Evolutionary conservation across 2,113 vertebrate genomes (phyloP), one percentile per base, ranked within the genome.

Genomic region (Pseudopodoces humilis): DNA sequence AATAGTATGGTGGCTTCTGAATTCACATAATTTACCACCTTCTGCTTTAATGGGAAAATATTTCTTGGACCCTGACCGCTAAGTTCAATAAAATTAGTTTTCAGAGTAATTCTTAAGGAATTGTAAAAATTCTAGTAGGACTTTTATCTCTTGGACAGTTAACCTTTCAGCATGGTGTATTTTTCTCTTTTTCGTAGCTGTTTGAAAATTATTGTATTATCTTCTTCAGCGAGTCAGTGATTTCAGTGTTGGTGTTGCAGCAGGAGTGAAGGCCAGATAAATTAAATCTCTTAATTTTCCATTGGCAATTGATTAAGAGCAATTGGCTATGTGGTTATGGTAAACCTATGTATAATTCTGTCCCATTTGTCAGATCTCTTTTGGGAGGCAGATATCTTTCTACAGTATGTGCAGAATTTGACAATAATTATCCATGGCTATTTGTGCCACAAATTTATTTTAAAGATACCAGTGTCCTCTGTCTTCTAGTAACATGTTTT

Each of bases 51-150:
- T 76, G n/a, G 31, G 71, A 72, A 79, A 69, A 90, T 90, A 37
- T 77, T 94, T 86, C 52, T 90, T 62, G 55, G 59, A 74, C 35
- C 39, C 50, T 92, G 50, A 67, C 50, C 0, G 0, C 30, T 83
- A 88, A 84, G 77, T 86, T 92, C 65, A 94, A 39, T 89, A 91
- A 91, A 63, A 78, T 67, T 60, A 82, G 31, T 83, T 92, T 70
- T 60, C n/a, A n/a, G 52, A 71, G 41, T 79, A 71, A 60, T 90
- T 85, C 69, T 87, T 19, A 60, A 91, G 33, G 77, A 86, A 60
- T 78, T 78, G 3, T 55, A 74, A 78, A 83, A 94, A 62, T 35
- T 67, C 28, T 81, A 11, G 15, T 43, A 43, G 43, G 60, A n/a
- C n/a, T 37, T 71, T 33, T 27, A 91, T 60, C 53, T 71, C 31